phyloP scores from a whole-genome alignment of 2,797 vertebrate genomes.

The Borostomias antarcticus region DNA sequence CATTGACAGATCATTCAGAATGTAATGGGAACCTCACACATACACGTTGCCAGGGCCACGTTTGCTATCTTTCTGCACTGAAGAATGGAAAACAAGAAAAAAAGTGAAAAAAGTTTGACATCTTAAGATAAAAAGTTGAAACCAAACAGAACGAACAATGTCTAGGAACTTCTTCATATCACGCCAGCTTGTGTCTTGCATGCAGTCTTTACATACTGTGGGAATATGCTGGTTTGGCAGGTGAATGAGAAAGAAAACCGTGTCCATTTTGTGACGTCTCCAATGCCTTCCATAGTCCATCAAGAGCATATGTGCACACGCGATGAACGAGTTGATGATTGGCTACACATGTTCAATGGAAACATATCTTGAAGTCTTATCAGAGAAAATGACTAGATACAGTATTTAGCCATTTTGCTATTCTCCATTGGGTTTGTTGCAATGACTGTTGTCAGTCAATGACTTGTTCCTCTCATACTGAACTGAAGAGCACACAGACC shows the following conservation, averaged over 20 bases:
- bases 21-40: conserved; percentile 31
- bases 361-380: not conserved
- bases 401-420: conserved; percentile 14
- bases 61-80: conserved; percentile 53
- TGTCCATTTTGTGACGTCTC: not conserved
- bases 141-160: conserved; percentile 39
- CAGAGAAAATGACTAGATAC: not conserved
- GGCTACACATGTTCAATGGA: not conserved
- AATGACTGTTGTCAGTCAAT: conserved; percentile 36
- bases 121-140: conserved; percentile 35
- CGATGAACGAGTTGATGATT: too few relatives aligned
- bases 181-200: not conserved
- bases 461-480: conserved; percentile 29
- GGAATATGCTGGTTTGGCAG: conserved; percentile 30
- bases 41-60: conserved; percentile 40
- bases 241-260: conserved; percentile 3
- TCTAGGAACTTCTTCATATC: not conserved
- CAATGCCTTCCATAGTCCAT: conserved; percentile 15
- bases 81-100: conserved; percentile 37
- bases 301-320: conserved; percentile 11
- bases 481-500: not conserved
- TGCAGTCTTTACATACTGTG: not conserved
- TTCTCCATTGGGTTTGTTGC: conserved; percentile 41
- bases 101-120: conserved; percentile 6
- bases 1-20: conserved; percentile 47